phyloP scores from a whole-genome alignment of 2,888 invertebrate genomes.

The Hirtodrosophila trivittata region DNA sequence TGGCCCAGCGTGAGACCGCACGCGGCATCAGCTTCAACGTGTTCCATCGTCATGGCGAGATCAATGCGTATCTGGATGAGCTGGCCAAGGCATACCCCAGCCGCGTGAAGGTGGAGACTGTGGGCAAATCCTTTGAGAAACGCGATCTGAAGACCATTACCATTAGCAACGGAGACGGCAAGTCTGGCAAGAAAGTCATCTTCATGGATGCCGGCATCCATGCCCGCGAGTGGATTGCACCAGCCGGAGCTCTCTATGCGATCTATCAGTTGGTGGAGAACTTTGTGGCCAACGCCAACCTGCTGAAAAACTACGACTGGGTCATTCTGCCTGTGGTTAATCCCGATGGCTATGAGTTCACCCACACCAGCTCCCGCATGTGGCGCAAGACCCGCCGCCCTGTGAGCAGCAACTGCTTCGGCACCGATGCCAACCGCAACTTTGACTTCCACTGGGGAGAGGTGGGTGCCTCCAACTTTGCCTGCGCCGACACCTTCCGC shows the following conservation, averaged over 20 bases:
- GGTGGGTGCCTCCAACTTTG: slow-evolving; percentile 83
- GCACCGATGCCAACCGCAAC: slow-evolving; percentile 91
- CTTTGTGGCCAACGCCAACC: slow-evolving; percentile 82
- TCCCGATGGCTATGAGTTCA: slow-evolving; percentile 89
- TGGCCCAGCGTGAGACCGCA: slow-evolving; percentile 58
- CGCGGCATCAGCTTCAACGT: slow-evolving; percentile 44
- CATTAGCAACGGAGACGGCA: slow-evolving; percentile 85
- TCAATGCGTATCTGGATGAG: slow-evolving; percentile 85
- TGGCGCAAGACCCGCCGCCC: slow-evolving; percentile 89
- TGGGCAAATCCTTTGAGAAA: slow-evolving; percentile 87
- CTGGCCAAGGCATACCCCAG: slow-evolving; percentile 84
- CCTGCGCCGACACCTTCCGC: slow-evolving; percentile 86
- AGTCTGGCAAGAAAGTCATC: slow-evolving; percentile 85
- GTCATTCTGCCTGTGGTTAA: slow-evolving; percentile 88
- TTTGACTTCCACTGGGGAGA: slow-evolving; percentile 89
- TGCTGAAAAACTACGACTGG: slow-evolving; percentile 87
- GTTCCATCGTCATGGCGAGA: no score
- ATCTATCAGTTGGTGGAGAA: slow-evolving; percentile 86
- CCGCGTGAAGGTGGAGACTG: slow-evolving; percentile 85
- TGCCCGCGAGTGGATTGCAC: slow-evolving; percentile 89
- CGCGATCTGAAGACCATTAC: slow-evolving; percentile 86
- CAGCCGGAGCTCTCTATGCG: slow-evolving; percentile 86
- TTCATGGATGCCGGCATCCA: slow-evolving; percentile 86
- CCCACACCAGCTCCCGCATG: slow-evolving; percentile 84
- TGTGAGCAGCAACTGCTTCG: slow-evolving; percentile 85